Evolutionary conservation across 2,113 vertebrate genomes (phyloP).

Genomic region (Sminthopsis crassicaudata): DNA sequence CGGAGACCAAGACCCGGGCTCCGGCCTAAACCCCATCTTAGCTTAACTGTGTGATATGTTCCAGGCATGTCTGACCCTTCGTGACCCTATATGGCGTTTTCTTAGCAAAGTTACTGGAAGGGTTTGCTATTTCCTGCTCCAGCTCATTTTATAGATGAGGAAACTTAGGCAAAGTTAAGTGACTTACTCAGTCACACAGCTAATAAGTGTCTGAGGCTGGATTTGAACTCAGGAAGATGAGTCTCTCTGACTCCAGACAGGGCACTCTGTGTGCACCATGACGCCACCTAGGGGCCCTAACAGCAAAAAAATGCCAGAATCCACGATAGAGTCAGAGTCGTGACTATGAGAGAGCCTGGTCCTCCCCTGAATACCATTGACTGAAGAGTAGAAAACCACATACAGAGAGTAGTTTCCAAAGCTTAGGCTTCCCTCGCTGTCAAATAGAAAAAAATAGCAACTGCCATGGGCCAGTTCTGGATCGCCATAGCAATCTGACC

Average conservation of each 20-base stretch:
- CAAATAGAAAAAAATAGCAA: neutral
- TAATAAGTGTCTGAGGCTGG: neutral
- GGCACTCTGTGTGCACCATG: neutral
- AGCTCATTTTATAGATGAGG: neutral
- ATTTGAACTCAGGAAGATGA: neutral
- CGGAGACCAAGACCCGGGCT: neutral
- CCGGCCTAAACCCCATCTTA: neutral
- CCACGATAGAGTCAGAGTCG: neutral
- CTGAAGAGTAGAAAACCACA: neutral
- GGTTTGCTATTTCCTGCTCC: neutral
- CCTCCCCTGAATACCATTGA: neutral
- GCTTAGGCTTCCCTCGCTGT: neutral
- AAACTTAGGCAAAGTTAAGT: neutral
- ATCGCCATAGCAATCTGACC: neutral
- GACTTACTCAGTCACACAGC: neutral
- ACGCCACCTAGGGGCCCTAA: neutral
- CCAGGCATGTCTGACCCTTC: neutral
- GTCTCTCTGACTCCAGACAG: neutral
- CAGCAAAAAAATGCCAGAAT: neutral
- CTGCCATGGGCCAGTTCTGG: neutral
- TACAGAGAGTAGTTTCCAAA: too few relatives aligned
- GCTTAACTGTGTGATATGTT: neutral
- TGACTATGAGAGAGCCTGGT: neutral
- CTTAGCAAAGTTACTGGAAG: neutral
- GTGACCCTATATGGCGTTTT: neutral